Evolutionary conservation across 1,140 invertebrate species (phyloP), one percentile per base, ranked within the genome.

Genomic region (Musca vetustissima): DNA sequence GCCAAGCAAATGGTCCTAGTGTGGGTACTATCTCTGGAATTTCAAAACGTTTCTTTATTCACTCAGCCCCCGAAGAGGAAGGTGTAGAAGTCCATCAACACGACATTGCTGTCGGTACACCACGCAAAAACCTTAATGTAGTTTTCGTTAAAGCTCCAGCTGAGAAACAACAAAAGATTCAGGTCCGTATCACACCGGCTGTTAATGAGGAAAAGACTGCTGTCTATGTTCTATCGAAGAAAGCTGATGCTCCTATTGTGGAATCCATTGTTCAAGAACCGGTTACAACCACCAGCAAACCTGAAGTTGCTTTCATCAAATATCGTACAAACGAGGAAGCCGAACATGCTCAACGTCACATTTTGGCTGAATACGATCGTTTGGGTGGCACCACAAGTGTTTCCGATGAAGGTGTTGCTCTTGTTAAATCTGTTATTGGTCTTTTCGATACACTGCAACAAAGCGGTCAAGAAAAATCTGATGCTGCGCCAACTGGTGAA

Each of bases 191-290:
- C 36, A 43, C 78, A 48, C 86, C 91, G 71, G 86, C 88, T 49
- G 71, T 87, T 65, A 90, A 90, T 67, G 92, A 93, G 84, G 91
- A 93, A 77, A 94, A 94, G 80, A 94, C 92, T 22, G 87, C 93
- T 69, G 92, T 94, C 72, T 93, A 94, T 80, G 92, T 94, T 19
- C 84, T 94, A 67, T 90, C 92, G 13, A 93, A 93, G 85, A 93
- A 80, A 67, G 74, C 78, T 66, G 78, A 80, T 22, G 70, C 78
- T 14, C 70, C 73, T 6, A 77, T 80, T 48, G 76, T 80, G 47
- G 76, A 80, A 32, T 74, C 76, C 53, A 76, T 79, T 52, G 67
- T 80, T 69, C 74, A 77, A 61, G 70, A 79, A 24, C 71, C 69
- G 24, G 76, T 77, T 64, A 70, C 72, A 24, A 74, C 78, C 22